A percentile compares a stretch with the other conserved stretches of the same genome.
phyloP scores from a whole-genome alignment of 2,888 invertebrate species.

The Adineta ricciae region DNA sequence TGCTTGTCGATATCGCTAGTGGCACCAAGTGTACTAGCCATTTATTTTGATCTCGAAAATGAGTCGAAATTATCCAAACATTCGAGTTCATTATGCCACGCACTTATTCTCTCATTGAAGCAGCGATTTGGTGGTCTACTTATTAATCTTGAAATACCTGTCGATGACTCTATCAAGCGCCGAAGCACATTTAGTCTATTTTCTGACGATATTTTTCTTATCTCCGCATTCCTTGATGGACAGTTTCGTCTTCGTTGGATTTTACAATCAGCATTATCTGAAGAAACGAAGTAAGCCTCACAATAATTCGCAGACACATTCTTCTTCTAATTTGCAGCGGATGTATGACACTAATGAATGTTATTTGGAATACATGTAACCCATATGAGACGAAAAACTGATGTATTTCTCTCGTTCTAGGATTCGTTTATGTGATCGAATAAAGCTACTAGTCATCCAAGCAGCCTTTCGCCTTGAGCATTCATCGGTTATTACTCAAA shows the following conservation, averaged over 20 bases:
- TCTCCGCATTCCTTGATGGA: not conserved
- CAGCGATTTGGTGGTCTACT: not conserved
- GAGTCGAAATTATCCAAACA: not conserved
- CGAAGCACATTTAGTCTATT: not conserved
- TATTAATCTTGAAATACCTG: not conserved
- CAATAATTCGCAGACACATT: too few species aligned
- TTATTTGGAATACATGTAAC: too few species aligned
- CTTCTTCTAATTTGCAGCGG: too few species aligned
- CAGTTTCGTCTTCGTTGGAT: not conserved
- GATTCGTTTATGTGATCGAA: too few species aligned
- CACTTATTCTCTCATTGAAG: not conserved
- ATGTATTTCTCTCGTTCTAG: too few species aligned
- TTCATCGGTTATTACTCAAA: too few species aligned
- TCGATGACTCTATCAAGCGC: not conserved
- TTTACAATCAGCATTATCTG: not conserved
- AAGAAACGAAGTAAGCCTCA: not conserved
- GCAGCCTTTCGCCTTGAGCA: not conserved
- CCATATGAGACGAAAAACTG: too few species aligned
- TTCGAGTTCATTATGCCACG: not conserved
- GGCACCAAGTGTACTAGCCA: not conserved
- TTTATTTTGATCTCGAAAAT: slow-evolving; percentile 10
- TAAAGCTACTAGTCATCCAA: not conserved
- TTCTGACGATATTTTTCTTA: not conserved
- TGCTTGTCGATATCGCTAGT: not conserved
- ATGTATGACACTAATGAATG: too few species aligned